phyloP scores from a whole-genome alignment of 2,888 invertebrate species.

The Limnephilus marmoratus region DNA sequence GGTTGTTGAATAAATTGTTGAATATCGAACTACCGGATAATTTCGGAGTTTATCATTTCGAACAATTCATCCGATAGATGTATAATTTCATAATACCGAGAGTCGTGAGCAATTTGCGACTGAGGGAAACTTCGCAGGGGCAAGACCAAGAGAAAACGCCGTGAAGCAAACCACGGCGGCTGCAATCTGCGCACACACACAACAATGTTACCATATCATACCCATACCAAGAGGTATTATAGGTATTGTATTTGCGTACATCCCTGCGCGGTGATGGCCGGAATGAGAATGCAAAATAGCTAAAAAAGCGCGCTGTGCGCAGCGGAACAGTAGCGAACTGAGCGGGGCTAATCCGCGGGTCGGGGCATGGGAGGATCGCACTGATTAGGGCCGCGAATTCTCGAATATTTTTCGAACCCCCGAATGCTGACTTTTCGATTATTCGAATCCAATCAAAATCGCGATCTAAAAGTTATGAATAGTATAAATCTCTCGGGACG shows the following conservation, averaged over 20 bases:
- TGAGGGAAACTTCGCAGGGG: conserved; percentile 25
- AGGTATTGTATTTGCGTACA: conserved; percentile 21
- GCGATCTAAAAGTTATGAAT: background rate
- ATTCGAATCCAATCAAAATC: conserved; percentile 21
- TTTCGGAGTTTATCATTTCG: conserved; percentile 33
- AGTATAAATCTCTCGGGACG: background rate
- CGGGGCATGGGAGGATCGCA: conserved; percentile 4
- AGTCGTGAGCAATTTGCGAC: conserved; percentile 43
- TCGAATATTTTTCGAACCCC: conserved; percentile 3
- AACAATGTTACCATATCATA: too few relatives aligned
- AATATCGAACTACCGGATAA: conserved; percentile 29
- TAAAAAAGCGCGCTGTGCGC: background rate
- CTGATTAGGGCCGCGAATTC: conserved; percentile 12
- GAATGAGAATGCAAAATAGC: conserved; percentile 35
- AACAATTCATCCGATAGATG: conserved; percentile 21
- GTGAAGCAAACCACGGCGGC: conserved; percentile 10
- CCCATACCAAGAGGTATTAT: background rate
- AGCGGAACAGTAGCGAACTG: conserved; percentile 28
- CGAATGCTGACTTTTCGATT: conserved; percentile 2
- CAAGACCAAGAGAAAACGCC: conserved; percentile 35
- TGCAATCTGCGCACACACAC: background rate
- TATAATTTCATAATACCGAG: conserved; percentile 34
- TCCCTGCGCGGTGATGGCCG: conserved; percentile 20
- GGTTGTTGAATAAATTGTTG: background rate
- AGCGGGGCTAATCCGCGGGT: conserved; percentile 11